Evolutionary conservation across 1,140 invertebrate genomes (phyloP).

Genomic region (Listronotus bonariensis): DNA sequence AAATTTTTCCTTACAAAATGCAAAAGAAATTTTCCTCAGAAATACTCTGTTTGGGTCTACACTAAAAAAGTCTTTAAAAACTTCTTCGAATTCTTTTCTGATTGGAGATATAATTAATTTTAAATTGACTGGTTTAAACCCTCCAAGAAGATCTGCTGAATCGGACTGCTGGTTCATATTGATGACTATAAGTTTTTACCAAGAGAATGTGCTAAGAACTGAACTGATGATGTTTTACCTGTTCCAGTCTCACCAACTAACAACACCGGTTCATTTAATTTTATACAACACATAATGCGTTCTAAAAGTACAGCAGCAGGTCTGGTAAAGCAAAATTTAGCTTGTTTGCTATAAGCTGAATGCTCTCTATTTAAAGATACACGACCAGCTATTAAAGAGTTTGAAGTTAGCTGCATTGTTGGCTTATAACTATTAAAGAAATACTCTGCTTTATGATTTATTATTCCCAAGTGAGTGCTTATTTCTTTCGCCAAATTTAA

Average conservation of each 20-base stretch:
- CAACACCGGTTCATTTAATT: conserved; percentile 86
- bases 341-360: conserved; percentile 57
- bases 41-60: conserved; percentile 84
- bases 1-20: conserved; percentile 76
- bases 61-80: conserved; percentile 83
- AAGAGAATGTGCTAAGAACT: conserved; percentile 85
- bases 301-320: conserved; percentile 83
- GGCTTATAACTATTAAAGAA: conserved; percentile 82
- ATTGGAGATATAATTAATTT: conserved; percentile 83
- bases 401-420: conserved; percentile 60
- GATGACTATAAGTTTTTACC: conserved; percentile 90
- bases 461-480: conserved; percentile 80
- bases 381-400: conserved; percentile 44
- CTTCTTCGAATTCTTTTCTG: conserved; percentile 78
- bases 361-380: conserved; percentile 42
- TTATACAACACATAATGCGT: conserved; percentile 80
- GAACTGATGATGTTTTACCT: conserved; percentile 96
- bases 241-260: conserved; percentile 98
- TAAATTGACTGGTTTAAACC: conserved; percentile 95
- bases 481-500: conserved; percentile 74
- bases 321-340: conserved; percentile 80
- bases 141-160: conserved; percentile 92
- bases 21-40: conserved; percentile 76
- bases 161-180: conserved; percentile 99
- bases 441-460: conserved; percentile 81